Evolutionary conservation across 2,113 vertebrate species (phyloP).

Genomic region (Erythrolamprus reginae): DNA sequence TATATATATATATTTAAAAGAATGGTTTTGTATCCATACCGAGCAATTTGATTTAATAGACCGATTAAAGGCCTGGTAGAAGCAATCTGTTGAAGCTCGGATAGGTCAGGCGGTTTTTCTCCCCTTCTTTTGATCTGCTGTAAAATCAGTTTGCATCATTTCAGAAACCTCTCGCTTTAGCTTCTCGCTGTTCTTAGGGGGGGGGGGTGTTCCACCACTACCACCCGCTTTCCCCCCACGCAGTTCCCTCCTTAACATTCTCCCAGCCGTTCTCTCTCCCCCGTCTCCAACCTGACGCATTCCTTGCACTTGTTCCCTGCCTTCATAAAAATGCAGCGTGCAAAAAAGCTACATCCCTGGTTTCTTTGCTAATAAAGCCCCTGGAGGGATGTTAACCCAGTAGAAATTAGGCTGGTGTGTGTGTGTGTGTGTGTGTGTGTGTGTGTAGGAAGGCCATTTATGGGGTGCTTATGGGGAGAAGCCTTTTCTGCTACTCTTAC

Average conservation of each 20-base stretch:
- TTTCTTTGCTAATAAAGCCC: conserved; percentile 47
- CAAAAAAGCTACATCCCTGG: not conserved
- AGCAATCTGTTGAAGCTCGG: not conserved
- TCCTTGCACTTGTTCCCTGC: conserved; percentile 33
- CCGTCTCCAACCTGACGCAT: conserved; percentile 43
- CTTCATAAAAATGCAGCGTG: conserved; percentile 44
- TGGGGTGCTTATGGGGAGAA: not conserved
- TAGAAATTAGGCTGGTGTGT: conserved; percentile 17
- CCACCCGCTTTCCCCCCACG: not conserved
- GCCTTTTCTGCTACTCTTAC: not conserved
- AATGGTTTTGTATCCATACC: not conserved
- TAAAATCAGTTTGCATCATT: not conserved
- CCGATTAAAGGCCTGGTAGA: not conserved
- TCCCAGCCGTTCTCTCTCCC: conserved; percentile 17
- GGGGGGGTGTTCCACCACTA: too few species aligned
- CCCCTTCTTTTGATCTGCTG: not conserved
- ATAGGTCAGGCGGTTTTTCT: not conserved
- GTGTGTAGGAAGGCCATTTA: not conserved
- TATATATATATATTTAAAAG: too few species aligned
- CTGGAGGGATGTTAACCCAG: conserved; percentile 39
- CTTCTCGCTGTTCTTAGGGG: not conserved
- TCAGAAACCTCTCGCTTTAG: not conserved
- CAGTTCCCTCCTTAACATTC: conserved; percentile 24
- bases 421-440: too few species aligned
- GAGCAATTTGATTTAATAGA: not conserved